Evolutionary conservation across 2,888 invertebrate genomes (phyloP).

Genomic region (Anorthoa munda): DNA sequence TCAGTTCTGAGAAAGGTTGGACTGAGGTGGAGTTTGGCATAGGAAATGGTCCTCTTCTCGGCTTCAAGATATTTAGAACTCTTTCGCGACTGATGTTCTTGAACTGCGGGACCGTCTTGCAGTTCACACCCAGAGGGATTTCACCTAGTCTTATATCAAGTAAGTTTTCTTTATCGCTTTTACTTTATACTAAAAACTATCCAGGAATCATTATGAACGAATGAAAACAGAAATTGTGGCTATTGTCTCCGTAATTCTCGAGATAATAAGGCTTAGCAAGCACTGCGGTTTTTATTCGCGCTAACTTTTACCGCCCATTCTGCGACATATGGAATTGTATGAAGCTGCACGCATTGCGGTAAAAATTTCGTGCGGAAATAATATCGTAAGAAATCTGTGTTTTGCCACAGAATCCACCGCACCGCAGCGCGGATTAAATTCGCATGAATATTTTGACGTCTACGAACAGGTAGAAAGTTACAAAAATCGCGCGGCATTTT

Average conservation of each 20-base stretch:
- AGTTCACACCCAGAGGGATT: conserved; percentile 94
- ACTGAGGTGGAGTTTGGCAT: conserved; percentile 96
- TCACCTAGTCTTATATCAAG: conserved; percentile 95
- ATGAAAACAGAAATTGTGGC: not conserved
- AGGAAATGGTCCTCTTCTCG: conserved; percentile 95
- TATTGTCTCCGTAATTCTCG: not conserved
- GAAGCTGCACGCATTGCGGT: too few relatives aligned
- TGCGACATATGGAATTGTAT: too few relatives aligned
- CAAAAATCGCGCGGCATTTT: too few relatives aligned
- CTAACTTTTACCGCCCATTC: too few relatives aligned
- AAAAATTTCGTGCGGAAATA: too few relatives aligned
- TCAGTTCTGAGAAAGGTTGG: conserved; percentile 96
- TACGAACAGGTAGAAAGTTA: too few relatives aligned
- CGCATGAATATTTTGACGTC: too few relatives aligned
- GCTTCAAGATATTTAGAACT: conserved; percentile 95
- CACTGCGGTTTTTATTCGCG: too few relatives aligned
- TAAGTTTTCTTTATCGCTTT: conserved; percentile 80
- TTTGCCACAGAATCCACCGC: too few relatives aligned
- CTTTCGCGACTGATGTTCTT: conserved; percentile 94
- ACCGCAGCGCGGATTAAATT: too few relatives aligned
- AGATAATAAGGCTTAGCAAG: too few relatives aligned
- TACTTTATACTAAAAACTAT: not conserved
- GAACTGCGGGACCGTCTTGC: conserved; percentile 94
- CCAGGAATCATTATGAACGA: not conserved
- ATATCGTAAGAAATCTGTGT: too few relatives aligned